These are phyloP conservation scores for Trematomus bernacchii DNA, from an alignment of 2,797 vertebrate species.

Conservation along the genomic window DNA sequence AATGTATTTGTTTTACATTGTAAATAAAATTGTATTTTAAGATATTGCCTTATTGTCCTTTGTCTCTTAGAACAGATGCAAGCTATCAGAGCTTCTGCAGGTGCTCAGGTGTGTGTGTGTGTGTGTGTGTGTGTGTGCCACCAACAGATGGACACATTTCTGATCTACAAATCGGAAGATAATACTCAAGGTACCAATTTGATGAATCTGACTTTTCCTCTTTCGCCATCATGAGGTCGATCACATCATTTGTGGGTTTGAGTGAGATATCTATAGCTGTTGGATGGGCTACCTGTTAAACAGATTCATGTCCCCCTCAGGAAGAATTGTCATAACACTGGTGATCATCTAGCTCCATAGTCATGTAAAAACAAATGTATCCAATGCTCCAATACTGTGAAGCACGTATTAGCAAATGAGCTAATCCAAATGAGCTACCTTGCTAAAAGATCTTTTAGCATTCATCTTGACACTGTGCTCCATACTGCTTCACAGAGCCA, in stretches of 20 bases:
- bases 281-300: background rate
- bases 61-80: background rate
- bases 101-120: background rate
- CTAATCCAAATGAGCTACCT: too few species aligned
- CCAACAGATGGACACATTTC: background rate
- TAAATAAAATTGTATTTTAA: slow-evolving; percentile 88
- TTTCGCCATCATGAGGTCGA: too few species aligned
- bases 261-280: background rate
- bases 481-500: too few species aligned
- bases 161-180: too few species aligned
- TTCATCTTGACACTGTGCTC: too few species aligned
- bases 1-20: slow-evolving; percentile 73
- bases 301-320: background rate
- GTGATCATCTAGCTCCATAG: background rate
- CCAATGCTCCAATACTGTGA: too few species aligned
- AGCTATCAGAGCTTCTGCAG: background rate
- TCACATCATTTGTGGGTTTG: background rate
- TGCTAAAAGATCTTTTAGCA: too few species aligned
- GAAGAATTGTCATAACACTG: background rate
- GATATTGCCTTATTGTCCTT: background rate
- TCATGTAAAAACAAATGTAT: too few species aligned
- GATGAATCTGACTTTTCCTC: background rate
- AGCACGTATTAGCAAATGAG: too few species aligned
- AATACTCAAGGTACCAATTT: background rate
- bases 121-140: background rate